These are phyloP conservation scores for Parasteatoda lunata DNA, from an alignment of 2,888 invertebrate genomes.

Conservation along the genomic window DNA sequence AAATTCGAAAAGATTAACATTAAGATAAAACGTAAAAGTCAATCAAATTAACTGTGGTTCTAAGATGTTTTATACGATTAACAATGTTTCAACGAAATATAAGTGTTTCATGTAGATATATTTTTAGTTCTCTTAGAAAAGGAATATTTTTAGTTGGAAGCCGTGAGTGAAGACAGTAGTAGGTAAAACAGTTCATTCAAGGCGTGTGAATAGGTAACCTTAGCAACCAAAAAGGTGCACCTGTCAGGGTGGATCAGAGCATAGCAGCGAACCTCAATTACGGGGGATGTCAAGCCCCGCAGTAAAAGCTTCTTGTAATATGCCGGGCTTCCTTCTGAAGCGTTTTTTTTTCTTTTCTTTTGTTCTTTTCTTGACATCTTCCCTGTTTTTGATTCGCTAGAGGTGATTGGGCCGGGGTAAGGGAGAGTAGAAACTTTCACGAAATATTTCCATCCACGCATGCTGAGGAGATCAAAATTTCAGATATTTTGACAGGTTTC, in stretches of 20 bases:
- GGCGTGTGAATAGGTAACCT: slow-evolving; percentile 20
- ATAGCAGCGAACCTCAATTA: slow-evolving; percentile 39
- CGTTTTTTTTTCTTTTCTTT: neutral
- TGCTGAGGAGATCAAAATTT: slow-evolving; percentile 32
- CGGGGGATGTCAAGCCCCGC: slow-evolving; percentile 33
- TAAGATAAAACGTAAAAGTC: too few relatives aligned
- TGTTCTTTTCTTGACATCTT: neutral
- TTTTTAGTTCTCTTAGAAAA: too few relatives aligned
- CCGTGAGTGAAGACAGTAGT: neutral
- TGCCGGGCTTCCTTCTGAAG: neutral
- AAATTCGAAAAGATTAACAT: too few relatives aligned
- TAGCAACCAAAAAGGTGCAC: slow-evolving; percentile 40
- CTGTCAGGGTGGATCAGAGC: slow-evolving; percentile 55
- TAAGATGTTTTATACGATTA: too few relatives aligned
- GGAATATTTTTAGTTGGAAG: too few relatives aligned
- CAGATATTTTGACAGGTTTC: slow-evolving; percentile 16
- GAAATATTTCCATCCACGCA: neutral
- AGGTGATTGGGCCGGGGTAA: neutral
- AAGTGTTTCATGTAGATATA: too few relatives aligned
- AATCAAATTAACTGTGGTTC: too few relatives aligned
- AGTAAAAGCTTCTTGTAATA: slow-evolving; percentile 33
- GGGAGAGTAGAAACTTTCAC: neutral
- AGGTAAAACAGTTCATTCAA: slow-evolving; percentile 26
- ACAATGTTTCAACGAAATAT: too few relatives aligned
- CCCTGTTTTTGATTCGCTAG: neutral